Evolutionary conservation across 1,140 invertebrate species (phyloP).

Genomic region (Plutomurus gul): DNA sequence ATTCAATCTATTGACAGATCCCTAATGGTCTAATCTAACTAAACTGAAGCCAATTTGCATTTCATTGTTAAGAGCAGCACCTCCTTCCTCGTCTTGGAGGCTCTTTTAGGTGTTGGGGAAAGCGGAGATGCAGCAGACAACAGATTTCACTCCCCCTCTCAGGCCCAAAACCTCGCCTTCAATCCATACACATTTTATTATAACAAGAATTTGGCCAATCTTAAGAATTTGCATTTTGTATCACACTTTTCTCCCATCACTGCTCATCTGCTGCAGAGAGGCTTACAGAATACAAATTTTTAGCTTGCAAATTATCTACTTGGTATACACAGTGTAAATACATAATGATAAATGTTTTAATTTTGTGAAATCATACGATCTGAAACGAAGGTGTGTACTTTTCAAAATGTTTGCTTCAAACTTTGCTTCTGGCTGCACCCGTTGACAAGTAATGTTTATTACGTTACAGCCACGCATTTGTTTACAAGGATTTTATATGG

Average conservation of each 20-base stretch:
- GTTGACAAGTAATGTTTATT: too few relatives aligned
- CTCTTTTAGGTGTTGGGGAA: neutral
- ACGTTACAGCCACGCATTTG: too few relatives aligned
- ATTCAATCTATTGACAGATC: constrained; percentile 17
- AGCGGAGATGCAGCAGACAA: neutral
- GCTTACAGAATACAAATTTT: too few relatives aligned
- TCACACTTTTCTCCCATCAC: neutral
- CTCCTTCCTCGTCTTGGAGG: neutral
- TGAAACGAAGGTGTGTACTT: too few relatives aligned
- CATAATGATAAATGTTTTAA: too few relatives aligned
- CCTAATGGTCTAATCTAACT: constrained; percentile 29
- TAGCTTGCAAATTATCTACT: too few relatives aligned
- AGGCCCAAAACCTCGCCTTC: constrained; percentile 3
- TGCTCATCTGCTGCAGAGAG: too few relatives aligned
- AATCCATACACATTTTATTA: neutral
- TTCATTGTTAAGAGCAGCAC: constrained; percentile 3
- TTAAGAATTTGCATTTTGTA: neutral
- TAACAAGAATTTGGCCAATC: neutral
- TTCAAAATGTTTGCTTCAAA: too few relatives aligned
- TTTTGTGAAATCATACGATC: too few relatives aligned
- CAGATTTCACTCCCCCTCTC: neutral
- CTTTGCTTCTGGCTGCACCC: too few relatives aligned
- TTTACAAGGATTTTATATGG: too few relatives aligned
- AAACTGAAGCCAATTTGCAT: constrained; percentile 25
- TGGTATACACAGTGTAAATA: too few relatives aligned